Base-by-base conservation (phyloP, 2,113 vertebrate genomes). In the Pelecanoides urinatrix region DNA sequence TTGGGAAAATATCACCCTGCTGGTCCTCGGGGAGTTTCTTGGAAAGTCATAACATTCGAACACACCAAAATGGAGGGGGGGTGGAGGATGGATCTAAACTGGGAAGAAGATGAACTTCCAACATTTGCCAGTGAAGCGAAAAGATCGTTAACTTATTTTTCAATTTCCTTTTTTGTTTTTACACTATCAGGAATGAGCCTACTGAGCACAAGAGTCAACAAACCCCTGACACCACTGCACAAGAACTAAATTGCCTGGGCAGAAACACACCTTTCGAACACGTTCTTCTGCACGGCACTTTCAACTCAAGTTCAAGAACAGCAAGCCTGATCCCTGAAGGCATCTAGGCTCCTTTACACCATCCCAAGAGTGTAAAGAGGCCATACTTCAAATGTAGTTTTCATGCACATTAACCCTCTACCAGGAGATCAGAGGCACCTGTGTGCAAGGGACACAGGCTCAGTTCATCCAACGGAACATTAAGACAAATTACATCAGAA, bases 401-500 rank as follows among this genome's bases (percentile, higher is more conserved):
- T 53, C 11, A 1, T 11, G 32, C 61, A 32, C 61, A 9, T 34
- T 22, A 78, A 76, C 67, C 88, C 93, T 83, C 61, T 42, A 13
- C 38, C 67, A 62, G 83, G 78, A 88, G 49, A 49, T 0, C 9
- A 8, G 90, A 85, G 77, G 61, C 56, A 62, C 59, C 91, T 15
- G 47, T 4, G 65, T 10, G 47, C 30, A 25, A 68, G 71, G 66
- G 66, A 40, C 78, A 36, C 1, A 2, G 72, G 88, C 78, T 92
- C 8, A 3, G 38, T 34, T 82, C 59, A 75, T 38, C 88, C 94
- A 30, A 44, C 16, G 63, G 63, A 58, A 86, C 30, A 47, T 76
- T 42, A 84, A 93, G 76, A 96, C 92, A 95, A 96, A 92, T 7
- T 47, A 95, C 83, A 89, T 53, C 56, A 89, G 83, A 75, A 87